Evolutionary conservation across 2,113 vertebrate species (phyloP), one percentile per base, ranked within the genome.

Genomic region (Amblyopsis rosae): DNA sequence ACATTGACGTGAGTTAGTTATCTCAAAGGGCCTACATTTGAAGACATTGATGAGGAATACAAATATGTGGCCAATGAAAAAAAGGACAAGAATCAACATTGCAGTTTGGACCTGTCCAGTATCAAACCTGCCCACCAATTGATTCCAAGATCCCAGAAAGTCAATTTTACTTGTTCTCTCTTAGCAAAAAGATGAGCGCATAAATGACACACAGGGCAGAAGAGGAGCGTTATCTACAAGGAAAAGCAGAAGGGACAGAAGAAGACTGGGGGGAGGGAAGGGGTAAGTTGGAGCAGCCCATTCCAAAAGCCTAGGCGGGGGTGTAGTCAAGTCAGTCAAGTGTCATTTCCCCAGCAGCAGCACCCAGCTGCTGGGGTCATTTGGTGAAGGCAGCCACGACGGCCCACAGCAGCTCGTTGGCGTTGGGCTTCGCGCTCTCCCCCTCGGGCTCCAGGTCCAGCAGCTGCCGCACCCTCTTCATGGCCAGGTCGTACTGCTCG

Each of bases 351-450:
- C 12, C 35, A 6, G 9, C 35, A 17, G 10, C 4, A 3, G 13
- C 63, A 12, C 47, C 12, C 3, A 33, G 13, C 7, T 9, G 26
- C 26, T 26, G 26, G 26, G 58, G 69, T 84, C 92, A 99, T 86
- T 99, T 98, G 78, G 95, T 98, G 86, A 99, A 98, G 12, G 97
- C 96, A 0, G 96, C 94, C 80, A 99, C 95, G 32, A 98, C 96
- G 2, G 96, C 95, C 97, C 97, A 99, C 17, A 99, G 87, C 73
- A 98, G 91, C 92, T 99, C 96, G 26, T 92, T 98, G 0, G 94
- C 80, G 76, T 89, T 95, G 86, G 93, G 75, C 92, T 98, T 98
- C 87, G 94, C 85, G 93, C 95, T 95, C 84, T 98, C 96, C 3
- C 93, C 94, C 79, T 99, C 97, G 0, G 96, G 96, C 88, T 99